Base-by-base conservation (phyloP, 2,888 invertebrate species). In the Lamellibrachia columna region DNA sequence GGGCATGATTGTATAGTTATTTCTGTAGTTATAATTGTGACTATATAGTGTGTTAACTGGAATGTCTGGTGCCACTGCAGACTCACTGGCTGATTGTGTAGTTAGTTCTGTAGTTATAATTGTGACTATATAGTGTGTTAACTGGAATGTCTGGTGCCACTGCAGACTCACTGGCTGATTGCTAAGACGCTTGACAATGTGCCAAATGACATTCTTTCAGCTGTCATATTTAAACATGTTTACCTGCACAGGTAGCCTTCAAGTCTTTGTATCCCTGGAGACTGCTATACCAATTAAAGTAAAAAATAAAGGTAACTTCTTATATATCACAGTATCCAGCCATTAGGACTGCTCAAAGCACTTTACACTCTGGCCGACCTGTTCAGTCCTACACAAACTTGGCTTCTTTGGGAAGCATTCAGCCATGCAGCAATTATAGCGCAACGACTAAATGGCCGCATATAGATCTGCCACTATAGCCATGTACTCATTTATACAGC, bases 41-140 rank as follows among this genome's bases (percentile, higher is more conserved):
- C 55, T 75, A 15, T 75, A 15, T 22, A 11, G 22, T 75, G 15
- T 75, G 75, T 75, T 60, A 3, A 3, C 6, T 75, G 55, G 75
- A 6, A 15, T 22, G 75, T 75, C 75, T 75, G 75, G 75, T 22
- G 75, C 75, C 75, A 75, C 75, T 75, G 22, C 22, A 22, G 75
- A 75, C 75, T 22, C 22, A 22, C 75, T 22, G 75, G 22, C 22
- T 75, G 75, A 75, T 75, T 75, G 75, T 28, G 75, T 22, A 75
- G 75, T 75, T 75, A 75, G n/a, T 75, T 75, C n/a, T 75, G 22
- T 75, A n/a, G 75, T 75, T 75, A 75, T 75, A 75, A 75, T 75
- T 75, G 75, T 22, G 15, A n/a, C 3, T 75, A 22, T 75, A 22
- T 22, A 11, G 22, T 75, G 22, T 75, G 75, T 75, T 60, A 4